Evolutionary conservation across 1,140 invertebrate genomes (phyloP), one percentile per base, ranked within the genome.

Genomic region (Dreissena rostriformis): DNA sequence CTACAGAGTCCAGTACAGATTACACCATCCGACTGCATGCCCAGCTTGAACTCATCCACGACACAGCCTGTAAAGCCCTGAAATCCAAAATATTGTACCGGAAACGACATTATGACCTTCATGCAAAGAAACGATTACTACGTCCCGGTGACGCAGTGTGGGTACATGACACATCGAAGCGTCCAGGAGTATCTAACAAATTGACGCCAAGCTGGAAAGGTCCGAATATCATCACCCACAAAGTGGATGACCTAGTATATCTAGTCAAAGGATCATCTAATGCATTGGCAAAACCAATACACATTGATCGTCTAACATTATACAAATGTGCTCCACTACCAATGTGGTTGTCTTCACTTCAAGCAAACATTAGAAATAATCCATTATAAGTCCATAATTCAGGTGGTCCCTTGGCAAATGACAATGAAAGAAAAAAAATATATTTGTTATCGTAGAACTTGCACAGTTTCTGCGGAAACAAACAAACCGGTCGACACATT

Each of bases 61-160:
- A 80, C 0, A 39, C 68, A 28, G 74, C 86, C 5, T 22, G 84
- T 19, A 76, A 83, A 61, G 0, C 11, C 52, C 39, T 88, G 28
- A 86, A 82, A 55, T 14, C 53, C 29, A 85, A 63, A 15, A 29
- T 76, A n/a, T 57, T 83, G 8, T 86, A 88, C 51, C 75, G 65
- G 67, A 77, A 66, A 19, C 7, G 39, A 39, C n/a, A 77, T 22
- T 77, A 77, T 67, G 75, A 77, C 39, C 52, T 39, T 19, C 65
- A 77, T n/a, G 61, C 65, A 14, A 77, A 77, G 28, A 55, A 77
- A 19, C 28, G 63, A 26, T 10, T 6, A 6, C 67, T 39, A n/a
- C 1, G 53, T 2, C 17, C 4, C 15, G 61, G 75, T 12, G 55
- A 77, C 10, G 17, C 28, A 22, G 29, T 67, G 14, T 77, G 77